phyloP scores from a whole-genome alignment of 1,140 invertebrate genomes.

The Radopholus similis region DNA sequence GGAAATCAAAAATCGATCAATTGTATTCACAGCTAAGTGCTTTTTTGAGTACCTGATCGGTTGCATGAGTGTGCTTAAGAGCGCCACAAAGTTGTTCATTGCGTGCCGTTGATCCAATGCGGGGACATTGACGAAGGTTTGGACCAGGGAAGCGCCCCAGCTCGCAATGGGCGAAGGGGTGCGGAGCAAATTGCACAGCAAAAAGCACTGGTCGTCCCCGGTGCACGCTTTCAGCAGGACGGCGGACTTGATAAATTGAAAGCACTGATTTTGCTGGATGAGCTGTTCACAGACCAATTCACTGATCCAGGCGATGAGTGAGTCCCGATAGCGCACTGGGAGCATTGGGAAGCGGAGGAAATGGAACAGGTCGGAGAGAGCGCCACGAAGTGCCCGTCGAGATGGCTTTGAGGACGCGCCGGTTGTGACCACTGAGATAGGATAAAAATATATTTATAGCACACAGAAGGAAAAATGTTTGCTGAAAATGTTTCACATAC shows the following conservation, averaged over 20 bases:
- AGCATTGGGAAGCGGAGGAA: conserved; percentile 43
- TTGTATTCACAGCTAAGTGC: neutral
- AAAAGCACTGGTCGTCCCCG: conserved; percentile 37
- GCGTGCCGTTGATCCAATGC: conserved; percentile 24
- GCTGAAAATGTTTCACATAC: conserved; percentile 10
- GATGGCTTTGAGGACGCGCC: neutral
- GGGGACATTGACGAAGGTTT: conserved; percentile 40
- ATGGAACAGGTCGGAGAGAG: conserved; percentile 43
- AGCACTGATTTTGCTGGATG: conserved; percentile 4
- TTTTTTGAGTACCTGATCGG: conserved; percentile 21
- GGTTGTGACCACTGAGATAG: conserved; percentile 22
- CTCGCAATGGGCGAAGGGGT: conserved; percentile 23
- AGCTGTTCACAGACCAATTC: conserved; percentile 26
- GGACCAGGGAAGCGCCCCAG: conserved; percentile 32
- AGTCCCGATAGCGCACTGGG: conserved; percentile 33
- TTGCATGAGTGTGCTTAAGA: conserved; percentile 23
- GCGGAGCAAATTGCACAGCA: conserved; percentile 38
- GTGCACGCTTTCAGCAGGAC: conserved; percentile 36
- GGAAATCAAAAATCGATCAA: neutral
- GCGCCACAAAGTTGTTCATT: conserved; percentile 36
- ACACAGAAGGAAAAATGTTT: neutral
- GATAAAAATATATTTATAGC: no score
- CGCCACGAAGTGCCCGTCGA: conserved; percentile 18
- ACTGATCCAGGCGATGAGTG: conserved; percentile 28
- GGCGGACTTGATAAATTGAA: conserved; percentile 12